Conservation (phyloP, 1,140 invertebrate species). For the Drosophila kurseongensis region DNA sequence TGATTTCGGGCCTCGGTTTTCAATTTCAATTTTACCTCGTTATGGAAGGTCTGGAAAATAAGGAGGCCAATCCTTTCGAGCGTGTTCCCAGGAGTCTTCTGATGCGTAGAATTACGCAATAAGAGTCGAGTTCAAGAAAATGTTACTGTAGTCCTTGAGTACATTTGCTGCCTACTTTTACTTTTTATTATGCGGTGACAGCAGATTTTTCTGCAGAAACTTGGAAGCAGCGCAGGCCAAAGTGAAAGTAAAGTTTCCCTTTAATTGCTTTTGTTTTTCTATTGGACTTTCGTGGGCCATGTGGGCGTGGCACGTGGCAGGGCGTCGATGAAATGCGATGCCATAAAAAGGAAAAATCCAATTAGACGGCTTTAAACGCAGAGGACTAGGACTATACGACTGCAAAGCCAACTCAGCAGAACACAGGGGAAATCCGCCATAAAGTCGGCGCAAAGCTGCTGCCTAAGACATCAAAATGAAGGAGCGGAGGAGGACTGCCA, state of each 20-base stretch:
- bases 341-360: conserved; percentile 54
- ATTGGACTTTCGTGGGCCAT: conserved; percentile 17
- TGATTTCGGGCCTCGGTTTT: conserved; percentile 45
- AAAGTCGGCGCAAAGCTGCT: conserved; percentile 9
- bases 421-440: conserved; percentile 12
- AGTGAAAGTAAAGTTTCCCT: conserved; percentile 52
- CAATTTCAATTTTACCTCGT: conserved; percentile 28
- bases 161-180: conserved; percentile 46
- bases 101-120: conserved; percentile 51
- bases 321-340: conserved; percentile 50
- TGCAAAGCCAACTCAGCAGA: conserved; percentile 40
- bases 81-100: conserved; percentile 34
- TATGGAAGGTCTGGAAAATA: conserved; percentile 5
- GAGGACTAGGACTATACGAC: not conserved
- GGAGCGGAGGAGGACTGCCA: conserved; percentile 29
- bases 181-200: conserved; percentile 53
- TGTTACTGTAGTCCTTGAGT: conserved; percentile 18
- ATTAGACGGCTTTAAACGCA: conserved; percentile 51
- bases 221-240: conserved; percentile 1
- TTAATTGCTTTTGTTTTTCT: conserved; percentile 73
- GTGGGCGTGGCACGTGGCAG: conserved; percentile 42
- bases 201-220: conserved; percentile 52
- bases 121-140: conserved; percentile 38
- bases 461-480: conserved; percentile 35
- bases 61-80: conserved; percentile 45